A percentile compares a stretch with the other conserved stretches of the same genome.
Evolutionary conservation across 2,888 invertebrate genomes (phyloP).

Genomic region (Apamea monoglypha): DNA sequence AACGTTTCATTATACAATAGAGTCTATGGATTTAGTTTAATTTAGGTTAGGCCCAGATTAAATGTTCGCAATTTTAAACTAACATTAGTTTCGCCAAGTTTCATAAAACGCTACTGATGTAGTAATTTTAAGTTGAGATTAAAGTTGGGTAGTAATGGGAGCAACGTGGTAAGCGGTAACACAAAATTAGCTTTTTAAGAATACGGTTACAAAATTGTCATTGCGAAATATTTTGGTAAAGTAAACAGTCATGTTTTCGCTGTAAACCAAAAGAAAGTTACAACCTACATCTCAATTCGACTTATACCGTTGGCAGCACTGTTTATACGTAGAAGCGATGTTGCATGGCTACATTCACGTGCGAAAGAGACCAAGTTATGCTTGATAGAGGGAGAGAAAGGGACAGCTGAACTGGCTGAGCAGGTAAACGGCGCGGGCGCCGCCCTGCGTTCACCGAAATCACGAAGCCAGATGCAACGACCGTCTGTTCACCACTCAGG

Average conservation of each 20-base stretch:
- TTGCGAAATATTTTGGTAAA: slow-evolving; percentile 28
- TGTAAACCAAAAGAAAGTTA: slow-evolving; percentile 57
- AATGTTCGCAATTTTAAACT: slow-evolving; percentile 10
- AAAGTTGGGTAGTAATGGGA: slow-evolving; percentile 32
- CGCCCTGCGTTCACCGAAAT: slow-evolving; percentile 76
- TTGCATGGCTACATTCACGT: slow-evolving; percentile 73
- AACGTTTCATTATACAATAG: neutral
- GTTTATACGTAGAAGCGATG: slow-evolving; percentile 69
- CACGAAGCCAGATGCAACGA: slow-evolving; percentile 80
- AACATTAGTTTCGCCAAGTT: slow-evolving; percentile 3
- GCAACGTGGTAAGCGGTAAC: slow-evolving; percentile 23
- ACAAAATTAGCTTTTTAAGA: slow-evolving; percentile 5
- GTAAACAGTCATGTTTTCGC: slow-evolving; percentile 37
- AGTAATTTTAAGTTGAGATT: slow-evolving; percentile 14
- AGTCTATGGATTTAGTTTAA: neutral
- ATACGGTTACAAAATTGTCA: slow-evolving; percentile 8
- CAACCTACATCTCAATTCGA: slow-evolving; percentile 66
- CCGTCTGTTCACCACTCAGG: slow-evolving; percentile 69
- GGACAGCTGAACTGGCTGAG: slow-evolving; percentile 78
- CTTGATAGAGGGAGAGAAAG: slow-evolving; percentile 65
- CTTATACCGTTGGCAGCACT: slow-evolving; percentile 67
- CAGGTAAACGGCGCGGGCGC: slow-evolving; percentile 77
- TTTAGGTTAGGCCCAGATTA: slow-evolving; percentile 2
- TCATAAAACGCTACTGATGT: slow-evolving; percentile 2
- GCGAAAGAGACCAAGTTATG: slow-evolving; percentile 63